A percentile compares a stretch with the other conserved stretches of the same genome.
Evolutionary conservation across 2,888 invertebrate genomes (phyloP).

Genomic region (Xestia sexstrigata): DNA sequence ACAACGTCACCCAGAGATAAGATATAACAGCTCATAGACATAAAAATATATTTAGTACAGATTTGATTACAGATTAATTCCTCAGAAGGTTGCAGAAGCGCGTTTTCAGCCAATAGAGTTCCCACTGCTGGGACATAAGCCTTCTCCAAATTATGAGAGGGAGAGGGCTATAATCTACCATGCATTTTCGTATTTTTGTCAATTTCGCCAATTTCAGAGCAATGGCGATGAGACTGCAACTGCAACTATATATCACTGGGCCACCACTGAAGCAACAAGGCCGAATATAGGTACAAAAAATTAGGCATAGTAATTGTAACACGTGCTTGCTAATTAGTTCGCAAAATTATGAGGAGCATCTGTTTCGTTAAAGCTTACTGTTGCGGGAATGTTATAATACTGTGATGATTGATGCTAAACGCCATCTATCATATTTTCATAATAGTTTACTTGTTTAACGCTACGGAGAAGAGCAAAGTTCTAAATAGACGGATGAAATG

Average conservation of each 20-base stretch:
- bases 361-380: neutral
- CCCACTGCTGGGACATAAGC: neutral
- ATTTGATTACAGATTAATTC: constrained; percentile 34
- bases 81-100: neutral
- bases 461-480: neutral
- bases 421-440: neutral
- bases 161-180: neutral
- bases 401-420: constrained; percentile 20
- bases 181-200: neutral
- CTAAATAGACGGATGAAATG: neutral
- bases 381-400: constrained; percentile 8
- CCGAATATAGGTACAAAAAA: constrained; percentile 1
- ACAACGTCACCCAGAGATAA: constrained; percentile 32
- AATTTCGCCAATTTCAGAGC: too few species aligned
- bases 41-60: constrained; percentile 19
- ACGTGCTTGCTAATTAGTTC: constrained; percentile 26
- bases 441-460: neutral
- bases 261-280: neutral
- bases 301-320: constrained; percentile 6
- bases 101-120: neutral
- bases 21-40: constrained; percentile 19
- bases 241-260: too few species aligned
- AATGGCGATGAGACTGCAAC: too few species aligned
- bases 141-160: neutral
- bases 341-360: constrained; percentile 19